Evolutionary conservation across 1,140 invertebrate genomes (phyloP), one percentile per base, ranked within the genome.

Genomic region (Drosophila virilis): DNA sequence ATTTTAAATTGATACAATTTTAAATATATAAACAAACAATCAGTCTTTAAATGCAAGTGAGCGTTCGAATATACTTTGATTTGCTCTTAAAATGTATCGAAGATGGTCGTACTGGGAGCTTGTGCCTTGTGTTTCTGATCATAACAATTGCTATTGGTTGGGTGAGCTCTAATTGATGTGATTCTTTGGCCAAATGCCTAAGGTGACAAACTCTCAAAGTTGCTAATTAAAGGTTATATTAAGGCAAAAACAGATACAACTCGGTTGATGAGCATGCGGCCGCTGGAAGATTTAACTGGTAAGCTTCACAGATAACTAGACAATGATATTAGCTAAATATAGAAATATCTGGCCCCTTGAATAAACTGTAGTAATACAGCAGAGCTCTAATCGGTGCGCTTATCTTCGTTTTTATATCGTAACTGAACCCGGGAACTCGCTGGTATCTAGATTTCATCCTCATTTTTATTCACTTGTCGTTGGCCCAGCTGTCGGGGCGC

Each of bases 261-360:
- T 28, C 52, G 46, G 45, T 35, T 50, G n/a, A 57, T 1, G 12
- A n/a, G 64, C n/a, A 1, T 58, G 6, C 42, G 32, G 33, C 67
- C 9, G 10, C 1, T 17, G 59, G 51, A 38, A 13, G 60, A 57
- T 32, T 57, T n/a, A 7, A 4, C 35, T 46, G 60, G 50, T 65
- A 71, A 71, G 69, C 52, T 38, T 15, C 2, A 50, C 22, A 28
- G 22, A 38, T 43, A 35, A 33, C n/a, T 22, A 17, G 15, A 10
- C 37, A 42, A 28, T 28, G 60, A 57, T 71, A 66, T 32, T 45
- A 52, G 37, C 37, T 59, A 67, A 59, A 67, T 45, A 67, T 72
- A 67, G 69, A 32, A 17, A 10, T 28, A 28, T 28, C 22, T 5
- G 5, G 22, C 22, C 22, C 40, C 17, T 58, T 66, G 32, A 62